Conservation (phyloP, 2,888 invertebrate genomes). For the Coelinius sp. region DNA sequence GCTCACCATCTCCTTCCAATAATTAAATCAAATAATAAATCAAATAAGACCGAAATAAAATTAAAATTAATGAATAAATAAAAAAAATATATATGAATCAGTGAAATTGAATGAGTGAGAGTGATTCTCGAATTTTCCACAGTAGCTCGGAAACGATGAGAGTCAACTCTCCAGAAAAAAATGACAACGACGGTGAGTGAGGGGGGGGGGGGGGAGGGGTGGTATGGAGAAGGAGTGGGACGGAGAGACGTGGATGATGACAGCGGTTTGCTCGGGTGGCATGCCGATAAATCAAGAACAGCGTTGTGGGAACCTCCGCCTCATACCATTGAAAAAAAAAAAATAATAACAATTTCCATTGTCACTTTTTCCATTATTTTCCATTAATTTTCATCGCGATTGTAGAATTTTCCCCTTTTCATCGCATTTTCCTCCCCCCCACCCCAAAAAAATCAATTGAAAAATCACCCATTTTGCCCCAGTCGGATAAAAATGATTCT, state of each 20-base stretch:
- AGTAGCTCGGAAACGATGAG: slow-evolving; percentile 3
- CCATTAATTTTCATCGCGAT: not conserved
- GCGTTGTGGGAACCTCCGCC: slow-evolving; percentile 61
- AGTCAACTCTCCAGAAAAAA: slow-evolving; percentile 6
- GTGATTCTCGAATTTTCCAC: not conserved
- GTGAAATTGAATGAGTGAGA: not conserved
- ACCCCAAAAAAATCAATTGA: too few species aligned
- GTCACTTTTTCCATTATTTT: slow-evolving; percentile 6
- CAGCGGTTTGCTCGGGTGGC: slow-evolving; percentile 64
- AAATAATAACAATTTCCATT: slow-evolving; percentile 11
- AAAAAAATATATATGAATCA: slow-evolving; percentile 1
- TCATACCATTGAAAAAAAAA: slow-evolving; percentile 20
- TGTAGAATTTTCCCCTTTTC: slow-evolving; percentile 1
- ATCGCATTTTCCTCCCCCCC: slow-evolving; percentile 4
- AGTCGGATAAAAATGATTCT: too few species aligned
- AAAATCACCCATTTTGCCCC: too few species aligned
- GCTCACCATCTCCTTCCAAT: not conserved
- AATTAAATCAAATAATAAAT: not conserved
- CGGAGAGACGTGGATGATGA: slow-evolving; percentile 59
- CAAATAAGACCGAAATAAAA: not conserved
- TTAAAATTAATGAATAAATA: not conserved
- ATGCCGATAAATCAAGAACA: slow-evolving; percentile 66
- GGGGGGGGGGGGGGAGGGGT: not conserved
- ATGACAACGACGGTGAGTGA: not conserved
- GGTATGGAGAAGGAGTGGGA: too few species aligned